Base-by-base conservation (phyloP, 2,888 invertebrate species). In the Heliconius sara region DNA sequence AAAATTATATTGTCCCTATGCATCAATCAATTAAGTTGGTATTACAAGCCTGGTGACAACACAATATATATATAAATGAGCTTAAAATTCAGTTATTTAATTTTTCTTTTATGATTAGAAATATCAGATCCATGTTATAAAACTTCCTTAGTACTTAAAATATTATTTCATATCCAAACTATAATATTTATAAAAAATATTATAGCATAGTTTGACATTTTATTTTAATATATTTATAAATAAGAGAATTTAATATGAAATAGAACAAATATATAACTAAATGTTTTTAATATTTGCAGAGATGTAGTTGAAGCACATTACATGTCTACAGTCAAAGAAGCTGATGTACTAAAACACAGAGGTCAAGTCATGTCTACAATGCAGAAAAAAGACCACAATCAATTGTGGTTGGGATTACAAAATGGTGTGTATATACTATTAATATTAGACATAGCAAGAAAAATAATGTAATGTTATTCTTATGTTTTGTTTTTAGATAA, bases 341-440 rank as follows among this genome's bases (percentile, higher is more conserved):
- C 99, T 1, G 99, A 99, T 95, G 98, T 98, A n/a, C 94, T 99
- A 68, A 99, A 99, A 91, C 99, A 99, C 90, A 96, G 98, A 84
- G 98, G 98, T 12, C 97, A 98, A 91, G 97, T 99, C 27, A 97
- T 98, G 86, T 97, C 98, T 47, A 97, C 96, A 82, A 98, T 99
- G 98, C 98, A 98, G 88, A 98, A 99, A 88, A 99, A 99, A 90
- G 99, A 99, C 87, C 99, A 99, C 89, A 98, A 98, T 90, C 99
- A 99, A 88, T 95, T 99, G 22, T 99, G 99, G 99, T 96, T 97
- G 73, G 99, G 99, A 47, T 94, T 99, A 83, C 97, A 97, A 88
- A 99, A 99, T 95, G 99, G 98, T 98, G 95, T 10, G 22, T 60
- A 16, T 30, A 63, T 63, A 52, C 27, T 43, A 25, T 27, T 47